Evolutionary conservation across 2,888 invertebrate species (phyloP).

Genomic region (Polietes domitor): DNA sequence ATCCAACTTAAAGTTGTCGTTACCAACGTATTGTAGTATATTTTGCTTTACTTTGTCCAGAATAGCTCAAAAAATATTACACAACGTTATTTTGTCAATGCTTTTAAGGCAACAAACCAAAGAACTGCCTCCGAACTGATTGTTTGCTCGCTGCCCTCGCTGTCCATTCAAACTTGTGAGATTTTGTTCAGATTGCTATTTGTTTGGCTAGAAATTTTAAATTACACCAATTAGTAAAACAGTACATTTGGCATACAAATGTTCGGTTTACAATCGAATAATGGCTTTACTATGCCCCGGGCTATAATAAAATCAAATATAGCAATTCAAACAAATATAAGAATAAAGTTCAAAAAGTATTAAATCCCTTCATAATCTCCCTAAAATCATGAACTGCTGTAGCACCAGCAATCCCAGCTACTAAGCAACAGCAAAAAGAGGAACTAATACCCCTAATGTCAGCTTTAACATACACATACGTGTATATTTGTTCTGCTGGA

Average conservation of each 20-base stretch:
- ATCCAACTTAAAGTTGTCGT: no score
- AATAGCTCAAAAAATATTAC: no score
- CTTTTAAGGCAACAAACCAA: no score
- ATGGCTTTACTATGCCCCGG: not conserved
- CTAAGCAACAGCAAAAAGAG: not conserved
- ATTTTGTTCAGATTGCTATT: not conserved
- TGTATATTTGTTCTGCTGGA: no score
- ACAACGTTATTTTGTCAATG: no score
- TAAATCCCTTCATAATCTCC: constrained; percentile 6
- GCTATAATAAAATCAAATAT: not conserved
- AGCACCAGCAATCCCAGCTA: not conserved
- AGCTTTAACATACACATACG: not conserved
- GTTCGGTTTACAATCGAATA: not conserved
- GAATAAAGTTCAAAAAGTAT: constrained; percentile 11
- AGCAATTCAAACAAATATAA: not conserved
- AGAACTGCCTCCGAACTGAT: no score
- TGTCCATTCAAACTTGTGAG: not conserved
- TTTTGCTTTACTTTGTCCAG: no score
- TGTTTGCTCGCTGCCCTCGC: not conserved
- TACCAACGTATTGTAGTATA: no score
- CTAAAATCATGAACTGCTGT: constrained; percentile 1
- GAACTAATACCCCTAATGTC: constrained; percentile 8
- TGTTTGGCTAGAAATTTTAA: not conserved
- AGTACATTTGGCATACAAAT: not conserved
- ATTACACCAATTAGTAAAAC: constrained; percentile 13